Evolutionary conservation across 2,888 invertebrate genomes (phyloP).

Genomic region (Xanthorhoe spadicearia): DNA sequence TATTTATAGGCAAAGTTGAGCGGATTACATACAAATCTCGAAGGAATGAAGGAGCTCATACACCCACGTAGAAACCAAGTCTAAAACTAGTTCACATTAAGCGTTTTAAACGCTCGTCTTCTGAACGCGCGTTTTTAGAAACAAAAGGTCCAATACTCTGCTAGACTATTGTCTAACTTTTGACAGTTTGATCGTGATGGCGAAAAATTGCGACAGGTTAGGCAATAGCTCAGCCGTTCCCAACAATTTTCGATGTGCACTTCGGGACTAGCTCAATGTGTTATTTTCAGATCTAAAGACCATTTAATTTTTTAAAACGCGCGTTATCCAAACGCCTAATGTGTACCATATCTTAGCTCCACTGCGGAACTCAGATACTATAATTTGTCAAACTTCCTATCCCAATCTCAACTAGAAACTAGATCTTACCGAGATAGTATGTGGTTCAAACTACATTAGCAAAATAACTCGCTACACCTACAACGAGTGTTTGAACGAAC

Average conservation of each 20-base stretch:
- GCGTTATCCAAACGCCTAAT: too few relatives aligned
- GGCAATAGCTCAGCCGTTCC: too few relatives aligned
- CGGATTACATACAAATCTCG: slow-evolving; percentile 16
- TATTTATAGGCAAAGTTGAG: slow-evolving; percentile 17
- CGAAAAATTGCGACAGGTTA: too few relatives aligned
- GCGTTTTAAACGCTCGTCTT: not conserved
- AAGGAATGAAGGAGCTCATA: slow-evolving; percentile 23
- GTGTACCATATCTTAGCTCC: not conserved
- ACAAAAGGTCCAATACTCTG: too few relatives aligned
- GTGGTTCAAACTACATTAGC: slow-evolving; percentile 18
- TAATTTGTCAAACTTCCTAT: slow-evolving; percentile 40
- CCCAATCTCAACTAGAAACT: slow-evolving; percentile 9
- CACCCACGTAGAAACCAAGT: slow-evolving; percentile 32
- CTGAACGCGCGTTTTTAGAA: too few relatives aligned
- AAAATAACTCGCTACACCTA: slow-evolving; percentile 27
- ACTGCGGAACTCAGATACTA: slow-evolving; percentile 23
- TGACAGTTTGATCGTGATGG: too few relatives aligned
- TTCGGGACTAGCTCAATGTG: too few relatives aligned
- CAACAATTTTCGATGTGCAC: too few relatives aligned
- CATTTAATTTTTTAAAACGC: too few relatives aligned
- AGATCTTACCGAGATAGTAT: slow-evolving; percentile 24
- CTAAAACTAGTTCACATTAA: slow-evolving; percentile 12
- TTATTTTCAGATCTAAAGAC: too few relatives aligned
- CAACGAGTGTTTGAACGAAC: slow-evolving; percentile 35
- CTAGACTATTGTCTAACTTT: too few relatives aligned